Evolutionary conservation across 2,888 invertebrate species (phyloP).

Genomic region (Tetranychus piercei): DNA sequence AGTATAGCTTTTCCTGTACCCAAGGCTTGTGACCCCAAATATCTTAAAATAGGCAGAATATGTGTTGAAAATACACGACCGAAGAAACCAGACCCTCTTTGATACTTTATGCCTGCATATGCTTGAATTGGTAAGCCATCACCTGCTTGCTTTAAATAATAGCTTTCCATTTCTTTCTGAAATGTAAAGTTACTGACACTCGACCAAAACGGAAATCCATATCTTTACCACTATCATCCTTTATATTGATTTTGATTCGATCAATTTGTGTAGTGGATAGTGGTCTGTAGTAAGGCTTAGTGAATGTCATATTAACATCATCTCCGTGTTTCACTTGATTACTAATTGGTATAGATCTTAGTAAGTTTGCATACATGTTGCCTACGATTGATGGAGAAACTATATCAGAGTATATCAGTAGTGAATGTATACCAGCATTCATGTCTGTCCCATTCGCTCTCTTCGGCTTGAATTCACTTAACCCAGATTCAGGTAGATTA

Average conservation of each 20-base stretch:
- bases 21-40: neutral
- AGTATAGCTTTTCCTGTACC: neutral
- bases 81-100: conserved; percentile 15
- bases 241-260: no score
- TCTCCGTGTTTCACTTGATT: neutral
- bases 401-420: conserved; percentile 10
- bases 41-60: conserved; percentile 1
- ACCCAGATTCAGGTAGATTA: no score
- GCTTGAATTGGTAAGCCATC: neutral
- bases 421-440: neutral
- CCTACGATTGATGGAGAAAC: conserved; percentile 10
- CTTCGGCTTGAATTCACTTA: no score
- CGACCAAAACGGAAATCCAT: no score
- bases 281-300: conserved; percentile 1
- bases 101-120: conserved; percentile 12
- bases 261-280: no score
- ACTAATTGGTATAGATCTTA: conserved; percentile 5
- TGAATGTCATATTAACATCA: neutral
- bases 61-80: no score
- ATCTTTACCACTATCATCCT: no score
- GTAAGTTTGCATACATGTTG: neutral
- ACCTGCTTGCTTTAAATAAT: conserved; percentile 14
- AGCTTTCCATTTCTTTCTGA: no score
- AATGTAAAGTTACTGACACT: no score
- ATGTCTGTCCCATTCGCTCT: neutral